These are phyloP conservation scores for Sinocyclocheilus anophthalmus DNA, from an alignment of 2,113 vertebrate genomes.

Conservation along the genomic window DNA sequence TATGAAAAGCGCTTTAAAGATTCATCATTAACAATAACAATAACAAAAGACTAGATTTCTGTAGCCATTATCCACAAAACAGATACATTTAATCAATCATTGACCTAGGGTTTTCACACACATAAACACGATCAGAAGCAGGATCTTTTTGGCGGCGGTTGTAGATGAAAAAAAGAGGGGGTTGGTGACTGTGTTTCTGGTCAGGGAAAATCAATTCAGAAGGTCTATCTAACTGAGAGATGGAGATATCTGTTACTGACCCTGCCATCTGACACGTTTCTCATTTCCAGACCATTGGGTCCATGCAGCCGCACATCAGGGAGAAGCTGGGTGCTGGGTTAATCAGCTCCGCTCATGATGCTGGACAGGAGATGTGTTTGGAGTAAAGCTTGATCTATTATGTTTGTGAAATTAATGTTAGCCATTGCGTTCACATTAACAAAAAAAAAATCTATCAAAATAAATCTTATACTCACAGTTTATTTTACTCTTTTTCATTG, in stretches of 20 bases:
- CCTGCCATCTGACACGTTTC: constrained; percentile 60
- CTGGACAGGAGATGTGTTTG: constrained; percentile 9
- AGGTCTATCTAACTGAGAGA: constrained; percentile 48
- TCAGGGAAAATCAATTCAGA: constrained; percentile 54
- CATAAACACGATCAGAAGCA: background rate
- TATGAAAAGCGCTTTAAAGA: constrained; percentile 24
- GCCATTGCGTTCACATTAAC: background rate
- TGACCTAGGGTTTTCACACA: background rate
- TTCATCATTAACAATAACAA: constrained; percentile 25
- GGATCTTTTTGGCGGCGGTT: background rate
- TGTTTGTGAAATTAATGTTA: background rate
- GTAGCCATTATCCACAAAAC: constrained; percentile 44
- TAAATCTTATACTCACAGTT: background rate
- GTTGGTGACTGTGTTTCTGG: constrained; percentile 46
- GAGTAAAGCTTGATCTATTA: background rate
- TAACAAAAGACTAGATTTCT: background rate
- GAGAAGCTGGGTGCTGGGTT: constrained; percentile 15
- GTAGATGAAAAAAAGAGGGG: constrained; percentile 15
- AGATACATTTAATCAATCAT: background rate
- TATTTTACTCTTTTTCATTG: background rate
- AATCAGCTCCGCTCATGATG: constrained; percentile 6
- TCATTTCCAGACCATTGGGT: constrained; percentile 65
- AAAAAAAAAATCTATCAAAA: background rate
- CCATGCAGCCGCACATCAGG: constrained; percentile 62
- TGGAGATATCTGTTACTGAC: constrained; percentile 71